phyloP scores from a whole-genome alignment of 92 coral and sea anemone genomes.

The Paramuricea clavata region DNA sequence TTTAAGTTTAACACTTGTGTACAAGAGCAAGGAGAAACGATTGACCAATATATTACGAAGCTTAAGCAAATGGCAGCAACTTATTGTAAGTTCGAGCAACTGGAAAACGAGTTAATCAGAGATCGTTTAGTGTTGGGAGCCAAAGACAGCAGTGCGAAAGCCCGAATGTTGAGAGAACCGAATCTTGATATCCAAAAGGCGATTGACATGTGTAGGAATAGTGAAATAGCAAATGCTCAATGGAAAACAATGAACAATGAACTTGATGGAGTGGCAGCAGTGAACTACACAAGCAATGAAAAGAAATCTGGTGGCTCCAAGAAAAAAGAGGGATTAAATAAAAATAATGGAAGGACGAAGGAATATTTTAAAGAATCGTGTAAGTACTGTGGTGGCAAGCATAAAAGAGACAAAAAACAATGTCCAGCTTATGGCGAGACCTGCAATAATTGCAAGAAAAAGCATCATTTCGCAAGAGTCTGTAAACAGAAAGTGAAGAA shows the following conservation, averaged over 20 bases:
- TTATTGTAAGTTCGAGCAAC: conserved; percentile 48
- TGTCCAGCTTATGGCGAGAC: conserved; percentile 17
- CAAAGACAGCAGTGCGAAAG: background rate
- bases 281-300: background rate
- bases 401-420: background rate
- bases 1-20: conserved; percentile 56
- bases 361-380: background rate
- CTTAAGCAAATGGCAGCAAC: conserved; percentile 52
- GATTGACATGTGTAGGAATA: background rate
- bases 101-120: conserved; percentile 37
- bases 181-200: background rate
- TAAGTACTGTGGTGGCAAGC: background rate
- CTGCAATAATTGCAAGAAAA: conserved; percentile 14
- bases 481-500: conserved; percentile 9
- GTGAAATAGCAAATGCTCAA: conserved; percentile 1
- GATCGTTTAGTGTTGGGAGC: conserved; percentile 4
- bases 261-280: background rate
- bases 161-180: conserved; percentile 7
- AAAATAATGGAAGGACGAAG: background rate
- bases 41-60: conserved; percentile 53
- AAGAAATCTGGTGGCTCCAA: background rate
- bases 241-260: background rate
- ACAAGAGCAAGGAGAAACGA: conserved; percentile 53
- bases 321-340: background rate
- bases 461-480: conserved; percentile 3